Conservation (phyloP, 2,797 vertebrate genomes). For the Lates japonicus region DNA sequence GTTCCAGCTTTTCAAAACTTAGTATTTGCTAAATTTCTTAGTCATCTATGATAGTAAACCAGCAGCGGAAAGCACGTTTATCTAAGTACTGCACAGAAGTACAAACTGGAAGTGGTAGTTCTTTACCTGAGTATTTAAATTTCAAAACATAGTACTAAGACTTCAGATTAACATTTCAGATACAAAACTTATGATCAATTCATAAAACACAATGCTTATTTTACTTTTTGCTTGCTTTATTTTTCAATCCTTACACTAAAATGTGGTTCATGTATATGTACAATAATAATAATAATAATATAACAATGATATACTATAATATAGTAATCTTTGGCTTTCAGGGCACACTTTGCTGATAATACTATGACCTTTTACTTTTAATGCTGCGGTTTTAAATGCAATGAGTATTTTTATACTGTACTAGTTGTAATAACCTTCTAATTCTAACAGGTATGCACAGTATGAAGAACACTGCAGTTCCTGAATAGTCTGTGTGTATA, state of each 20-base stretch:
- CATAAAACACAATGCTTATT: background rate
- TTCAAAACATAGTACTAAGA: too few species aligned
- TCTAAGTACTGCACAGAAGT: background rate
- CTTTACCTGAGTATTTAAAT: background rate
- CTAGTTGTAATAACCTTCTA: background rate
- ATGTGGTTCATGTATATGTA: background rate
- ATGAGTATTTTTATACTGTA: background rate
- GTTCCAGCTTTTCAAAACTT: background rate
- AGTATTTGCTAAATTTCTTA: background rate
- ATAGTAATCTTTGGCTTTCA: too few species aligned
- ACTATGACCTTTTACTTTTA: background rate
- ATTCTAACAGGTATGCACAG: background rate
- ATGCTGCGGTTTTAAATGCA: background rate
- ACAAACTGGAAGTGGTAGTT: background rate
- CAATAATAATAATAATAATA: background rate
- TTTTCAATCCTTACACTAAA: background rate
- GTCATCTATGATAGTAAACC: background rate
- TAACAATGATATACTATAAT: background rate
- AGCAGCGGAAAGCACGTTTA: background rate
- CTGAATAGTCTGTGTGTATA: conserved; percentile 28
- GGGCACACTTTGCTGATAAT: background rate
- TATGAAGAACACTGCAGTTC: background rate
- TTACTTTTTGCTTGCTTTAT: background rate
- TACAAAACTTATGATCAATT: background rate
- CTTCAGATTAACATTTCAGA: background rate